Evolutionary conservation across 2,888 invertebrate genomes (phyloP), one percentile per base, ranked within the genome.

Genomic region (Nomada ferruginata): DNA sequence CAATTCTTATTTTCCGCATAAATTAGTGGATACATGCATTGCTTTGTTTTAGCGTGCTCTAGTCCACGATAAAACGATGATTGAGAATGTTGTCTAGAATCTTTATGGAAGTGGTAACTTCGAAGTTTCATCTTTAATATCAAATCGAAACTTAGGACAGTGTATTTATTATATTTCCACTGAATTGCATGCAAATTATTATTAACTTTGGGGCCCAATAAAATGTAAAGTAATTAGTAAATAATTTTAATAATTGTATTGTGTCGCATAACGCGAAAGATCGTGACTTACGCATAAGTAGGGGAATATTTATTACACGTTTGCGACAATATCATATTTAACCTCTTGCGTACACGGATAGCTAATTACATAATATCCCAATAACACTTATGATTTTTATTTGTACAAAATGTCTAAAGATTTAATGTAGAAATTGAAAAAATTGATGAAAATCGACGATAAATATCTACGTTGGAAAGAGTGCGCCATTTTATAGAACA

Each of bases 1-100:
- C 66, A 26, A 78, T 23, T 15, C 18, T 47, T 68, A 57, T 68
- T 50, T 63, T 72, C 11, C 9, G 18, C 15, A 23, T 66, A 55
- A 66, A 68, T 66, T 66, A 15, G 26, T n/a, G 60, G 55, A 60
- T 13, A 23, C 7, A 1, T 11, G 1, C 11, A n/a, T 3, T 26
- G 18, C 29, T 55, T 60, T 36, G n/a, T 53, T 53, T 18, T 10
- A 0, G 2, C 3, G 13, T n/a, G 42, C 57, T 57, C 23, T 76
- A 60, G 20, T 20, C 52, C 26, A 9, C 13, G 23, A 60, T 66
- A 55, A 66, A 47, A 47, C 47, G 47, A 47, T 47, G 47, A 47
- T 47, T 13, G 47, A 47, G 13, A 11, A 47, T 47, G 13, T 11
- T 47, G 47, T 7, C 36, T 36, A 36, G 36, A 36, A 36, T 36